A percentile compares a stretch with the other conserved stretches of the same genome.
Evolutionary conservation across 2,797 vertebrate genomes (phyloP).

Genomic region (Xiphophorus birchmanni): DNA sequence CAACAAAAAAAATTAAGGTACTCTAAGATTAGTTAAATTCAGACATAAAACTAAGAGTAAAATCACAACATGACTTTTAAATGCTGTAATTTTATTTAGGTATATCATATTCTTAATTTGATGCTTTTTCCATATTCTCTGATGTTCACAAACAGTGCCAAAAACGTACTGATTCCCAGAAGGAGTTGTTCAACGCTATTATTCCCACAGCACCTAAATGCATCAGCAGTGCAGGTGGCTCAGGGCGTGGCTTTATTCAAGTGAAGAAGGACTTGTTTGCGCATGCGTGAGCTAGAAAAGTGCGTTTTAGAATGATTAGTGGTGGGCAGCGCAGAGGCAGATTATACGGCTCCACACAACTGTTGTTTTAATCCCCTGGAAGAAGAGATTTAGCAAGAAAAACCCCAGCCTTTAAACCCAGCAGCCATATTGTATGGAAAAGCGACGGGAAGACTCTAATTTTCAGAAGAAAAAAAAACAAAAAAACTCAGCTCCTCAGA

Average conservation of each 20-base stretch:
- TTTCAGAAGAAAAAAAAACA: conserved; percentile 46
- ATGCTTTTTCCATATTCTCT: background rate
- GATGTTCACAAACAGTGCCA: background rate
- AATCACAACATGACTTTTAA: background rate
- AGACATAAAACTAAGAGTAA: background rate
- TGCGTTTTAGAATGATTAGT: conserved; percentile 80
- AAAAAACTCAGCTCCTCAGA: conserved; percentile 45
- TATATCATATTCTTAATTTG: background rate
- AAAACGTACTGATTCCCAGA: background rate
- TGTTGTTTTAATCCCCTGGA: conserved; percentile 84
- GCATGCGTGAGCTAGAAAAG: conserved; percentile 76
- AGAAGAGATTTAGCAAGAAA: conserved; percentile 81
- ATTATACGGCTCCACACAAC: conserved; percentile 81
- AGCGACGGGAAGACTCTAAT: conserved; percentile 60
- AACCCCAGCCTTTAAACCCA: conserved; percentile 74
- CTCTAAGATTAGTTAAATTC: background rate
- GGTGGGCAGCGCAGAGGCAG: conserved; percentile 65
- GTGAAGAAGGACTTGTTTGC: conserved; percentile 19
- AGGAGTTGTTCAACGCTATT: background rate
- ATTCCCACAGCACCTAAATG: conserved; percentile 53
- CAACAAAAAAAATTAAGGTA: background rate
- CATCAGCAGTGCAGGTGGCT: conserved; percentile 68
- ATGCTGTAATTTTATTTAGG: background rate
- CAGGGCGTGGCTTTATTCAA: conserved; percentile 72
- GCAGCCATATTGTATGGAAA: conserved; percentile 85